Evolutionary conservation across 2,888 invertebrate genomes (phyloP), one percentile per base, ranked within the genome.

Genomic region (Hesperia comma): DNA sequence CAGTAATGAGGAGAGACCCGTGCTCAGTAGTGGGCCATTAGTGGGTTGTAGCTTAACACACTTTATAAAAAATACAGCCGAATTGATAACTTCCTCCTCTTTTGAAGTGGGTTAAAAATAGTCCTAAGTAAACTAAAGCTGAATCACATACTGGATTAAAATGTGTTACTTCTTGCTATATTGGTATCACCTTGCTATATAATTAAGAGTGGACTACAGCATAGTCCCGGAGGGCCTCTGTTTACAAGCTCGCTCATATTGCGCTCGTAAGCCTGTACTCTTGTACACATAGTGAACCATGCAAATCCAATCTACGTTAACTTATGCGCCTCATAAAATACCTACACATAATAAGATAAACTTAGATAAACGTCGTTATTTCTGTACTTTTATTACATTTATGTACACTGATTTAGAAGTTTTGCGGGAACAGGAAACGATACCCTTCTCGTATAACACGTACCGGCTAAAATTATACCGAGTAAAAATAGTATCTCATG

Each of bases 231-330:
- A 33, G 37, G 17, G 17, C 10, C 56, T 37, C 33, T 56, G 56
- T 56, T 56, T 56, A 37, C 33, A 56, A 32, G 37, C 56, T 37
- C 17, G 37, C 37, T 37, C 56, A 56, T 56, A 56, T 56, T 56
- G 56, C 56, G 37, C 6, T 32, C 37, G 56, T 56, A 37, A 56
- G 56, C 37, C 33, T 37, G 37, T 54, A 21, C 21, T 54, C 53
- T 54, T 32, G 37, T 56, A 56, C 37, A 56, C 21, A 37, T 40
- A 56, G 56, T 37, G 19, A 56, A 56, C 37, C 21, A 41, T 41
- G 40, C 57, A 40, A 40, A 57, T 32, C 53, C 32, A 53, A 32
- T 26, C 53, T 32, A 32, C n/a, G 14, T 32, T 32, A 53, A 32
- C 26, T 32, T 14, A 32, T 15, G 14, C 32, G 32, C 7, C 53